Evolutionary conservation across 2,113 vertebrate genomes (phyloP).

Genomic region (Vanacampus margaritifer): DNA sequence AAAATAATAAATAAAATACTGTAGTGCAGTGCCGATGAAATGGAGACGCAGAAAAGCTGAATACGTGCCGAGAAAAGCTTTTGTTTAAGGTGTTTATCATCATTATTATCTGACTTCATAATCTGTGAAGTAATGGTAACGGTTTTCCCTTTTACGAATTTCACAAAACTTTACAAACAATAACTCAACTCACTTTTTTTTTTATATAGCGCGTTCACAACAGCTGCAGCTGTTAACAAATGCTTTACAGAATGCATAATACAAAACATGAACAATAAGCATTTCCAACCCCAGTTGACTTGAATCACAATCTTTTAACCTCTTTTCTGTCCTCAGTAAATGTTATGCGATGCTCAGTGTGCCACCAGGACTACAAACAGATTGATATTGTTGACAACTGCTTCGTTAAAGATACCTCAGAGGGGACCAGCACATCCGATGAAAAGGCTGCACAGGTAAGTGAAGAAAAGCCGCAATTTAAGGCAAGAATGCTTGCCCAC

Average conservation of each 20-base stretch:
- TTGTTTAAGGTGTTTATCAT: background rate
- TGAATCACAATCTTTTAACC: background rate
- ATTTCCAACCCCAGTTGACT: constrained; percentile 5
- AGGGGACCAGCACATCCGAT: constrained; percentile 82
- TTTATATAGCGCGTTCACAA: too few relatives aligned
- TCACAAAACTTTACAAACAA: constrained; percentile 3
- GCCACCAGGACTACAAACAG: constrained; percentile 95
- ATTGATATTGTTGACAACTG: constrained; percentile 97
- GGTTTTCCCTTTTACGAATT: background rate
- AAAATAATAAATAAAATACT: too few relatives aligned
- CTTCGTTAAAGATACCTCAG: constrained; percentile 95
- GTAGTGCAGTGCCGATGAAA: too few relatives aligned
- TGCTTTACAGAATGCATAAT: too few relatives aligned
- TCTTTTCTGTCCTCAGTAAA: constrained; percentile 75
- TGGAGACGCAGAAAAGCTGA: constrained; percentile 28
- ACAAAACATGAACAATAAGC: background rate
- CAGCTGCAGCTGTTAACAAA: too few relatives aligned
- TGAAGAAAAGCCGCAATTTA: background rate
- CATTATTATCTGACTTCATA: background rate
- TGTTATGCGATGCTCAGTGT: constrained; percentile 90
- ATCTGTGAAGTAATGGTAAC: too few relatives aligned
- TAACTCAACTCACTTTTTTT: too few relatives aligned
- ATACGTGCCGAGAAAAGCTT: background rate
- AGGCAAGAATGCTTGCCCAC: too few relatives aligned
- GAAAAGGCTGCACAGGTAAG: constrained; percentile 92